Evolutionary conservation across 2,797 vertebrate genomes (phyloP).

Genomic region (Mormyrus proboscirostris): DNA sequence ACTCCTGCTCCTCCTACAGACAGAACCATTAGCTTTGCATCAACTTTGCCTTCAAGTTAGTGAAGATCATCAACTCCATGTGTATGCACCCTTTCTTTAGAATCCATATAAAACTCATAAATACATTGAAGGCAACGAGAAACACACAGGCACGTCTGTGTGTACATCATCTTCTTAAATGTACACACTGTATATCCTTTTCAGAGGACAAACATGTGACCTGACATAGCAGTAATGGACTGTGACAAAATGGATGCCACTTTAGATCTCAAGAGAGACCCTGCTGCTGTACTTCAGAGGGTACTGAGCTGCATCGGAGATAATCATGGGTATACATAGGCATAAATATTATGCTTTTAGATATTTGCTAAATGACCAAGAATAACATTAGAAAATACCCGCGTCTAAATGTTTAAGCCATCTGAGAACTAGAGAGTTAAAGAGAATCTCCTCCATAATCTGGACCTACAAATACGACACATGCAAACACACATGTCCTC

Average conservation of each 20-base stretch:
- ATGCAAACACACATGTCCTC: not conserved
- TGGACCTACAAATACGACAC: not conserved
- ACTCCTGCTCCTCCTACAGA: slow-evolving; percentile 88
- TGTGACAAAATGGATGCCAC: not conserved
- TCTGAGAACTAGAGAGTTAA: not conserved
- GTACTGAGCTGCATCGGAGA: not conserved
- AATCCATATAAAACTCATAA: not conserved
- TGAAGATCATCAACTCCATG: not conserved
- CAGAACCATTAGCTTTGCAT: not conserved
- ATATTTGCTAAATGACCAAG: not conserved
- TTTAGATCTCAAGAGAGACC: not conserved
- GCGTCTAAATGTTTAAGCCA: not conserved
- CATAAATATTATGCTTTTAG: not conserved
- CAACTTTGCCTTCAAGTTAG: not conserved
- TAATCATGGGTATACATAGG: not conserved
- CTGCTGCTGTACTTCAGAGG: not conserved
- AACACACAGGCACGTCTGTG: not conserved
- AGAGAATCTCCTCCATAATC: not conserved
- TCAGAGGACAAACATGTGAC: not conserved
- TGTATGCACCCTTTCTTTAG: not conserved
- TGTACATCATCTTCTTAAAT: not conserved
- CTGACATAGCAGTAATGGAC: not conserved
- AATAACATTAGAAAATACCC: not conserved
- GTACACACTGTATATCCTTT: not conserved
- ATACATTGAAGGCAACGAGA: not conserved